These are phyloP conservation scores for Lacanobia oleracea DNA, from an alignment of 2,888 invertebrate species.

Conservation along the genomic window DNA sequence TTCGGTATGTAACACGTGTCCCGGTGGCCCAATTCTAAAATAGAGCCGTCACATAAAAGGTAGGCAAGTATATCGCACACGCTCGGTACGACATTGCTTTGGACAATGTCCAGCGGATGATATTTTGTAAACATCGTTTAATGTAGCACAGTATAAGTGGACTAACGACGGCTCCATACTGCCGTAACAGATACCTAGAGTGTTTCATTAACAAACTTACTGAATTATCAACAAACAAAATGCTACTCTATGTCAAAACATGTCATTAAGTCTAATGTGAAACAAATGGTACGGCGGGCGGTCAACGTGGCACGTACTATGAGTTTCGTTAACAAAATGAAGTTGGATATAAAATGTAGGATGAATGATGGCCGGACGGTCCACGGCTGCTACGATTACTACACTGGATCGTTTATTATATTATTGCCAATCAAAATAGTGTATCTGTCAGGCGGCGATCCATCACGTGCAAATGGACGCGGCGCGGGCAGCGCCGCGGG, in stretches of 20 bases:
- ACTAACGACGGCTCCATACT: slow-evolving; percentile 77
- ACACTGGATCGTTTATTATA: slow-evolving; percentile 88
- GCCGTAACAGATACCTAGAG: slow-evolving; percentile 71
- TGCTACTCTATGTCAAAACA: slow-evolving; percentile 75
- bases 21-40: slow-evolving; percentile 83
- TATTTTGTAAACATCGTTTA: slow-evolving; percentile 86
- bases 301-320: slow-evolving; percentile 65
- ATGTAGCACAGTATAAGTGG: slow-evolving; percentile 82
- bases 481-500: slow-evolving; percentile 38
- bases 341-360: slow-evolving; percentile 81
- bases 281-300: slow-evolving; percentile 62
- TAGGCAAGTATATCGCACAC: slow-evolving; percentile 80
- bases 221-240: slow-evolving; percentile 68
- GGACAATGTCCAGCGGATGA: slow-evolving; percentile 86
- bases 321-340: slow-evolving; percentile 77
- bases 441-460: slow-evolving; percentile 89
- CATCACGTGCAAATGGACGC: slow-evolving; percentile 83
- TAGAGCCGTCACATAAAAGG: slow-evolving; percentile 85
- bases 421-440: slow-evolving; percentile 91
- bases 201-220: slow-evolving; percentile 61
- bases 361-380: slow-evolving; percentile 85
- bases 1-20: slow-evolving; percentile 78
- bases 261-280: slow-evolving; percentile 68
- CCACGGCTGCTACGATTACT: slow-evolving; percentile 86
- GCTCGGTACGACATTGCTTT: slow-evolving; percentile 83